Base-by-base conservation (phyloP, 2,797 vertebrate genomes). In the Anniella stebbinsi region DNA sequence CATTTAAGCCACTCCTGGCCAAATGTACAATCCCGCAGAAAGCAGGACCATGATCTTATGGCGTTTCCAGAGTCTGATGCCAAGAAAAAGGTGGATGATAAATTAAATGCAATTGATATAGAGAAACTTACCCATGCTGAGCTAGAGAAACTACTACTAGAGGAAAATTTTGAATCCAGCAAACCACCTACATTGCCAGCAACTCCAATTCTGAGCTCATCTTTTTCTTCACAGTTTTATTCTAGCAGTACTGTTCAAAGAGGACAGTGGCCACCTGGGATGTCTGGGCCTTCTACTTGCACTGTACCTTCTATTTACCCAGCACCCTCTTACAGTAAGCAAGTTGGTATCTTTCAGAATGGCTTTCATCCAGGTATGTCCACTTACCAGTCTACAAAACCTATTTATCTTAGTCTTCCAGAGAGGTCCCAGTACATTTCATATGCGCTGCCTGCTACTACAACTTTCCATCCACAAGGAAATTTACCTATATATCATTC, bases 41-140 rank as follows among this genome's bases (percentile, higher is more conserved):
- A 97, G 94, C 97, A 97, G 57, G 99, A 99, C 92, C 98, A 97
- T 94, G 99, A 99, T 96, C 99, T 99, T 93, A 99, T 99, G 91
- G 97, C 98, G 86, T 99, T 99, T 96, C 98, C 98, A 72, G 99
- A 99, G 92, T 96, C 96, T 36, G 98, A 98, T 94, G 96, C 97
- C 72, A 98, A 98, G 94, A 98, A 97, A 89, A 97, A 95, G 87
- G 86, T 95, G 72, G 97, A 98, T 91, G 97, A 98, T 94, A 97
- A 96, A 89, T 98, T 99, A 93, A 97, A 95, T 87, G 97, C 97
- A 88, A 98, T 99, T 67, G 98, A 99, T 89, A 96, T 99, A 84
- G 98, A 99, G 89, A 99, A 99, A 87, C 96, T 99, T 90, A 98
- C 98, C 81, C 97, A 97, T 72, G 98, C 98, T 90, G 99, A 99